Percentiles rank a stretch among this genome's conserved stretches.
These are phyloP conservation scores for Piscicola geometra DNA, from an alignment of 2,888 invertebrate species.

Conservation along the genomic window DNA sequence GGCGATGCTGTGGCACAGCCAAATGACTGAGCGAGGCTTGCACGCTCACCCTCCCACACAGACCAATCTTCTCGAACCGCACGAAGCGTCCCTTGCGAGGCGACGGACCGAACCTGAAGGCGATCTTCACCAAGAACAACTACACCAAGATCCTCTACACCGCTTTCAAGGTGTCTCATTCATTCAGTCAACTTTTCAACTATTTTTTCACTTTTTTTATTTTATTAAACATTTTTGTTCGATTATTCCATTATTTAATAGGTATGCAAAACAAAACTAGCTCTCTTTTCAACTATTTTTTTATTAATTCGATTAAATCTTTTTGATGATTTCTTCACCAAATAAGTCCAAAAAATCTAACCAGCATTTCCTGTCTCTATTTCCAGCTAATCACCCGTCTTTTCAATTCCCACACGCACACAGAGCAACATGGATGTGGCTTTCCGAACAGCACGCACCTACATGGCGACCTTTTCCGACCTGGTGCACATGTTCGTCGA, in stretches of 20 bases:
- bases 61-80: not conserved
- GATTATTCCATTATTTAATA: not conserved
- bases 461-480: conserved; percentile 64
- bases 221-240: not conserved
- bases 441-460: conserved; percentile 64
- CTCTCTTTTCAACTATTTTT: not conserved
- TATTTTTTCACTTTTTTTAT: not conserved
- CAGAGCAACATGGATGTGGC: conserved; percentile 60
- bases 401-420: conserved; percentile 16
- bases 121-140: not conserved
- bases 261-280: not conserved
- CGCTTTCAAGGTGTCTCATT: not conserved
- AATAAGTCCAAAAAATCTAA: too few relatives aligned
- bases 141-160: not conserved
- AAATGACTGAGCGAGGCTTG: not conserved
- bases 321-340: too few relatives aligned
- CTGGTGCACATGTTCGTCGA: conserved; percentile 69
- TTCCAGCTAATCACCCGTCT: too few relatives aligned
- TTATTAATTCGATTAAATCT: too few relatives aligned
- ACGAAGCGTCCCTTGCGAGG: not conserved
- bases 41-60: not conserved
- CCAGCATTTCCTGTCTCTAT: too few relatives aligned
- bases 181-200: not conserved
- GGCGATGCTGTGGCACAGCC: not conserved
- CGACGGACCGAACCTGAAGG: not conserved